Evolutionary conservation across 2,888 invertebrate species (phyloP).

Genomic region (Elegia similella): DNA sequence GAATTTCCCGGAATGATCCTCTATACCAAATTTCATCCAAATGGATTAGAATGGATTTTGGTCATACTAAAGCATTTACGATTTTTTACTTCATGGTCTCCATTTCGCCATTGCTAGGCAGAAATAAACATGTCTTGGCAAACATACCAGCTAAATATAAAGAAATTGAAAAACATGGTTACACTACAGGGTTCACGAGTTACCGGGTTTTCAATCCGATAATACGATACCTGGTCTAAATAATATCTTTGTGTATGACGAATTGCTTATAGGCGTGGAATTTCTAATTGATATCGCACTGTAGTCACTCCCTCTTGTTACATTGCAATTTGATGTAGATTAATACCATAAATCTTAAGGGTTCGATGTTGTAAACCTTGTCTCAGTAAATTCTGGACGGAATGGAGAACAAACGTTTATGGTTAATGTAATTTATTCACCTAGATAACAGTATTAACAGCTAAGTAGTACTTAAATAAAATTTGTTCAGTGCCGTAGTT

Average conservation of each 20-base stretch:
- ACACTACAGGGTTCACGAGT: slow-evolving; percentile 46
- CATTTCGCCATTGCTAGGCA: too few relatives aligned
- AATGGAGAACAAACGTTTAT: slow-evolving; percentile 40
- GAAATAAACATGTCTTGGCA: too few relatives aligned
- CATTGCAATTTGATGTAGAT: slow-evolving; percentile 45
- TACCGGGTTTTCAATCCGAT: slow-evolving; percentile 44
- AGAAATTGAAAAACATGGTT: slow-evolving; percentile 12
- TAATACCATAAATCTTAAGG: slow-evolving; percentile 40
- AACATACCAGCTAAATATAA: not conserved
- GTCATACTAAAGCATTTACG: too few relatives aligned
- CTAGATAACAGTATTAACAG: slow-evolving; percentile 36
- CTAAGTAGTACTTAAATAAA: slow-evolving; percentile 33
- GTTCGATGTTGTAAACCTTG: slow-evolving; percentile 31
- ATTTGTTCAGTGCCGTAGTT: slow-evolving; percentile 34
- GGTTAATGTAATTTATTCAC: slow-evolving; percentile 39
- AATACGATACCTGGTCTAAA: slow-evolving; percentile 52
- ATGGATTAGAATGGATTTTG: too few relatives aligned
- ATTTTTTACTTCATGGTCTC: too few relatives aligned
- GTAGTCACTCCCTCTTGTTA: slow-evolving; percentile 48
- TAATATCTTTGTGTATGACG: slow-evolving; percentile 53
- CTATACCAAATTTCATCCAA: too few relatives aligned
- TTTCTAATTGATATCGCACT: slow-evolving; percentile 60
- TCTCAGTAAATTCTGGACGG: slow-evolving; percentile 40
- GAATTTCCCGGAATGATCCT: too few relatives aligned
- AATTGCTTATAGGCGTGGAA: slow-evolving; percentile 47